Evolutionary conservation across 2,797 vertebrate genomes (phyloP), one percentile per base, ranked within the genome.

Genomic region (Eospalax fontanierii): DNA sequence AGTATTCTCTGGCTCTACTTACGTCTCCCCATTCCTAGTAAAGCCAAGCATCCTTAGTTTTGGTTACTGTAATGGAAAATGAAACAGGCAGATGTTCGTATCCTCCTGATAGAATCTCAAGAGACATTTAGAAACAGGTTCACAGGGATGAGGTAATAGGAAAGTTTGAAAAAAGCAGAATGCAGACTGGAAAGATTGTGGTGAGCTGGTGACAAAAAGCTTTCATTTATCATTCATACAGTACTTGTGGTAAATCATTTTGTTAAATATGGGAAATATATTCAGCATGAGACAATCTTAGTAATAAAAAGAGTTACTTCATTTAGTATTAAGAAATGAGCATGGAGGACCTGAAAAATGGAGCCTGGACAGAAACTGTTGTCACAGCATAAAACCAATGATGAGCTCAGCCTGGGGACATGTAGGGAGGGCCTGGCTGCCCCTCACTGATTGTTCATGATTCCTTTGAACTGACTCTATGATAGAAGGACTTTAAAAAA

Each of bases 241-340:
- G 61, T 33, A 11, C 46, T 74, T 63, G n/a, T 81, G 40, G 33
- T 70, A 28, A 43, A 54, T 19, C 6, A 35, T 24, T 81, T 82
- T 40, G 26, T 40, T 26, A 46, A 33, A 65, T 9, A 81, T 46
- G 33, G 33, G 74, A 95, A 97, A 89, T 26, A 78, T 21, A 70
- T 35, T 89, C 22, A 61, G 57, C 63, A 26, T 68, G 50, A 85
- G 6, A 85, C 73, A 83, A 61, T 19, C 95, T 79, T 96, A 85
- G 74, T 93, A 93, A 91, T 59, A 80, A 83, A 40, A n/a, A 65
- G 43, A 66, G 8, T 8, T 12, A 22, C 87, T 74, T 92, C 33
- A 8, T 26, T 61, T 86, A 26, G 6, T 83, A 71, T 63, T 12
- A 68, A 26, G 46, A 70, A 79, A 71, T 33, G 11, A 18, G 14